A percentile compares a stretch with the other conserved stretches of the same genome.
phyloP scores from a whole-genome alignment of 2,797 vertebrate genomes.

The Pseudochirops corinnae region DNA sequence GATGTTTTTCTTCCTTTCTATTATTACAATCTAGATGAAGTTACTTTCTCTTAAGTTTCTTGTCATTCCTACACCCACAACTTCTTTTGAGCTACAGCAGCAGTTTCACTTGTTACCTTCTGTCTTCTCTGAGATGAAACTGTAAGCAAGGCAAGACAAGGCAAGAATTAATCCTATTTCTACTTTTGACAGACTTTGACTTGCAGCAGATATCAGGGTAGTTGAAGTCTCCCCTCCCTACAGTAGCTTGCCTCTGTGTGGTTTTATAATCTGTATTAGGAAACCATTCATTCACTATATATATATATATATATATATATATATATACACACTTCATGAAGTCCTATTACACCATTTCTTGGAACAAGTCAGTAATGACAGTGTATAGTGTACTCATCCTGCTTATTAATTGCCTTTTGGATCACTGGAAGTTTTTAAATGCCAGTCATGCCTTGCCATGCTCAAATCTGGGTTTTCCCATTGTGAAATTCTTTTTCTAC shows the following conservation, averaged over 20 bases:
- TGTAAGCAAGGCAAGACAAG: background rate
- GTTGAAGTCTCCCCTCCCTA: background rate
- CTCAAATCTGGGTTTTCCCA: background rate
- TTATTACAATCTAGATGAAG: background rate
- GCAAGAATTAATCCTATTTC: background rate
- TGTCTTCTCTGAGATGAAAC: background rate
- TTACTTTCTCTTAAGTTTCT: background rate
- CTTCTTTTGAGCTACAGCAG: background rate
- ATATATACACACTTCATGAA: background rate
- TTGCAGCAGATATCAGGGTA: background rate
- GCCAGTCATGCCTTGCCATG: background rate
- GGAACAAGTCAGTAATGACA: background rate
- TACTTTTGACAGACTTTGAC: constrained; percentile 13
- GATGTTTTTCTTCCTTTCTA: background rate
- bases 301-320: background rate
- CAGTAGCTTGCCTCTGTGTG: background rate
- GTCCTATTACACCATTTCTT: background rate
- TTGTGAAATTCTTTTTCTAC: background rate
- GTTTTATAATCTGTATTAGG: background rate
- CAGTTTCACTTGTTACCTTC: background rate
- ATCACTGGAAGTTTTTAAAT: background rate
- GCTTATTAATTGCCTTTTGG: background rate
- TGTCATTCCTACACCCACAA: background rate
- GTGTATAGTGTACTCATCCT: background rate
- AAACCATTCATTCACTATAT: background rate